phyloP scores from a whole-genome alignment of 2,888 invertebrate genomes.

The Anodontia alba region DNA sequence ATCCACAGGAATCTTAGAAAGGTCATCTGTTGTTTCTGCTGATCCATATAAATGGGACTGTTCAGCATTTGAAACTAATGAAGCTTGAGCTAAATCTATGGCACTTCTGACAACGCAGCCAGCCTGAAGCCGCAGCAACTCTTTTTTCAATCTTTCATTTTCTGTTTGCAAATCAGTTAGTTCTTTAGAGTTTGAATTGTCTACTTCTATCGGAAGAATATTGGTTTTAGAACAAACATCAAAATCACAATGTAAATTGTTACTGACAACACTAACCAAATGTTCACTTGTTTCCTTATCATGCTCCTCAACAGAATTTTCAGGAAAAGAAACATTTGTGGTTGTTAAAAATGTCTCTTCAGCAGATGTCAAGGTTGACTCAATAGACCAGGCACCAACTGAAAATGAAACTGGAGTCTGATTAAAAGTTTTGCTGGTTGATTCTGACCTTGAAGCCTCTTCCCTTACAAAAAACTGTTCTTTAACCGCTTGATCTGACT shows the following conservation, averaged over 20 bases:
- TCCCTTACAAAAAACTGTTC: neutral
- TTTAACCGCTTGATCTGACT: neutral
- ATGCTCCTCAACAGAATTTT: neutral
- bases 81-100: neutral
- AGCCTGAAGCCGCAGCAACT: slow-evolving; percentile 36
- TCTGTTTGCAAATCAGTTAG: neutral
- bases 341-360: neutral
- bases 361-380: neutral
- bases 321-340: neutral
- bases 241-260: neutral
- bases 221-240: neutral
- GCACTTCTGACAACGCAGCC: slow-evolving; percentile 21
- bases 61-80: neutral
- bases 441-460: neutral
- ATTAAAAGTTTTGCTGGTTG: neutral
- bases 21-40: neutral
- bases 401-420: neutral
- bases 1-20: neutral
- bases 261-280: neutral
- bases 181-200: neutral
- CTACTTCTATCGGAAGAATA: no score
- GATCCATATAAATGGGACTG: no score
- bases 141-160: slow-evolving; percentile 38
- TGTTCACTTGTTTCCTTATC: neutral
- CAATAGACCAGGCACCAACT: neutral